Evolutionary conservation across 2,797 vertebrate species (phyloP).

Genomic region (Dermochelys coriacea): DNA sequence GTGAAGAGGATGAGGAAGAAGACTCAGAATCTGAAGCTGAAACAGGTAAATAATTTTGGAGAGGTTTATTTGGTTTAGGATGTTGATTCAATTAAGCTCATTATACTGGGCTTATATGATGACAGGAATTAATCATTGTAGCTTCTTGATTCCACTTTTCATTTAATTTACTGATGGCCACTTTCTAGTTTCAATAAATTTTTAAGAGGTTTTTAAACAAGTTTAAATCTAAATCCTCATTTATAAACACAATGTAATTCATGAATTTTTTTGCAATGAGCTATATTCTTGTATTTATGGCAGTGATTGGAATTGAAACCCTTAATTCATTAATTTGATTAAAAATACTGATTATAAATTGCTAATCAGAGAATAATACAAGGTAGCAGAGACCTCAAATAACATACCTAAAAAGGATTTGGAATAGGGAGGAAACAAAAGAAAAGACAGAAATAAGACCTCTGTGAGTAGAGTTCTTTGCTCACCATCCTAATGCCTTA

Average conservation of each 20-base stretch:
- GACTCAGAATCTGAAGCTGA: slow-evolving; percentile 98
- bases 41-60: slow-evolving; percentile 83
- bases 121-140: not conserved
- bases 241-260: not conserved
- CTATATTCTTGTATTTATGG: not conserved
- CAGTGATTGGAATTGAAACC: not conserved
- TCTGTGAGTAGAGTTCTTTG: not conserved
- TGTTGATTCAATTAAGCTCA: not conserved
- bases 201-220: not conserved
- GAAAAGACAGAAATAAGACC: not conserved
- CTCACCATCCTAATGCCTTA: not conserved
- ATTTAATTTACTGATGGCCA: not conserved
- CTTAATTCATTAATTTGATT: not conserved
- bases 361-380: not conserved
- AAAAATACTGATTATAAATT: no score
- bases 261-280: not conserved
- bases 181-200: not conserved
- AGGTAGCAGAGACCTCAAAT: not conserved
- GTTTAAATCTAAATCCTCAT: not conserved
- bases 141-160: not conserved
- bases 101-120: not conserved
- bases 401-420: not conserved
- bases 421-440: not conserved
- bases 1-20: slow-evolving; percentile 98
- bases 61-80: not conserved